Evolutionary conservation across 2,888 invertebrate species (phyloP).

Genomic region (Leptopilina myrica): DNA sequence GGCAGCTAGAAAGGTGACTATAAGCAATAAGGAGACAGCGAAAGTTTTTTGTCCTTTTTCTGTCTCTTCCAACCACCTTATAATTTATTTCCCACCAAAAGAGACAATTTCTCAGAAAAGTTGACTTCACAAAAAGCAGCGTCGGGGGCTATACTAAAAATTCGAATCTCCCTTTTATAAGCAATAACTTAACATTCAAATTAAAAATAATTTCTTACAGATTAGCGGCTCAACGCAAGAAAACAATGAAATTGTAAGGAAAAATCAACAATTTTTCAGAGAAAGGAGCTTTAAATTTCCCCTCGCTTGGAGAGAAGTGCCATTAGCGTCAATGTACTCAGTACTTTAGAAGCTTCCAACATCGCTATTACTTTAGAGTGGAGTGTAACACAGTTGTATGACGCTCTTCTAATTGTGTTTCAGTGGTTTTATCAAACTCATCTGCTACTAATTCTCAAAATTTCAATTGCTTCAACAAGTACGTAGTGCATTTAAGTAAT

Average conservation of each 20-base stretch:
- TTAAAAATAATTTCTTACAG: slow-evolving; percentile 6
- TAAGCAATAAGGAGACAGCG: slow-evolving; percentile 42
- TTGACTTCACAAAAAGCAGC: slow-evolving; percentile 19
- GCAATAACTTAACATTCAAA: background rate
- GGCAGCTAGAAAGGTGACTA: slow-evolving; percentile 41
- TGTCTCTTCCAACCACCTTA: slow-evolving; percentile 25
- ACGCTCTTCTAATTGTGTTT: slow-evolving; percentile 11
- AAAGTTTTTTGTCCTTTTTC: slow-evolving; percentile 32
- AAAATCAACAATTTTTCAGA: slow-evolving; percentile 73
- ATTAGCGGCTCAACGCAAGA: slow-evolving; percentile 34
- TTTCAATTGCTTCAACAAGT: background rate
- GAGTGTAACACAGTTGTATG: slow-evolving; percentile 53
- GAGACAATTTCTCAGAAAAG: slow-evolving; percentile 35
- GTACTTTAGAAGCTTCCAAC: slow-evolving; percentile 70
- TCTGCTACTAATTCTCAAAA: slow-evolving; percentile 50
- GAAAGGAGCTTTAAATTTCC: slow-evolving; percentile 70
- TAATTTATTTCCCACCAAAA: slow-evolving; percentile 38
- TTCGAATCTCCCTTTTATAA: background rate
- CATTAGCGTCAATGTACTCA: slow-evolving; percentile 64
- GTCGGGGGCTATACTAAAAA: background rate
- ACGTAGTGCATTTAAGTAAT: background rate
- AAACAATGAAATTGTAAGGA: slow-evolving; percentile 40
- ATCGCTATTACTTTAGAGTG: slow-evolving; percentile 61
- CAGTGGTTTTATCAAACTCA: slow-evolving; percentile 3
- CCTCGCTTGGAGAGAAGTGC: slow-evolving; percentile 64